Evolutionary conservation across 2,113 vertebrate species (phyloP).

Genomic region (Onychostruthus taczanowskii): DNA sequence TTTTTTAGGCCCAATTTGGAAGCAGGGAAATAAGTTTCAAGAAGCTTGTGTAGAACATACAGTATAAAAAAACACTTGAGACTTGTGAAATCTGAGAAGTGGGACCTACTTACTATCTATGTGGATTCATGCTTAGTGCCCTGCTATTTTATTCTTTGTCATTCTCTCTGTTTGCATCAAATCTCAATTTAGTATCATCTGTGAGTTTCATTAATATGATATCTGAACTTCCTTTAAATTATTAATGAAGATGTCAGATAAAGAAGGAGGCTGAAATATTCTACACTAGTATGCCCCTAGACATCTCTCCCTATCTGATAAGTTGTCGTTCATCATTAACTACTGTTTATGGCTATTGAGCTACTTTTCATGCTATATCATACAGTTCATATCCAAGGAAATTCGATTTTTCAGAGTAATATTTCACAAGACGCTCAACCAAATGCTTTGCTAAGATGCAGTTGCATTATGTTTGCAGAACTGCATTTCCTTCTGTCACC

Average conservation of each 20-base stretch:
- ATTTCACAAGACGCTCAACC: not conserved
- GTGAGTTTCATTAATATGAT: conserved; percentile 25
- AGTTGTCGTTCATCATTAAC: conserved; percentile 61
- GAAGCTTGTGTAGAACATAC: not conserved
- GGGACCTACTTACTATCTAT: not conserved
- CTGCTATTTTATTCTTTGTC: not conserved
- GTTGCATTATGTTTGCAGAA: not conserved
- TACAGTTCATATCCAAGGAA: conserved; percentile 27
- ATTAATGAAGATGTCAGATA: conserved; percentile 62
- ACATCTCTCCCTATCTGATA: conserved; percentile 25
- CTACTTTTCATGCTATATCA: conserved; percentile 53
- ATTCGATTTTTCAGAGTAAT: conserved; percentile 62
- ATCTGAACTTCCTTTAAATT: conserved; percentile 28
- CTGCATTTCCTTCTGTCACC: not conserved
- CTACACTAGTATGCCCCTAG: not conserved
- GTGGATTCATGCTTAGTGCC: not conserved
- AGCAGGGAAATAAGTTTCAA: not conserved
- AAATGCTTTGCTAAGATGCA: not conserved
- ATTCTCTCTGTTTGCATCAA: not conserved
- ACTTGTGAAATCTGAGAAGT: not conserved
- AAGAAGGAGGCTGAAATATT: not conserved
- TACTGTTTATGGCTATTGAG: conserved; percentile 59
- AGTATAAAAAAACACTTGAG: not conserved
- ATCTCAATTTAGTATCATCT: conserved; percentile 20
- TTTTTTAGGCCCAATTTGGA: not conserved